Base-by-base conservation (phyloP, 2,113 vertebrate species). In the Ptyas mucosa region DNA sequence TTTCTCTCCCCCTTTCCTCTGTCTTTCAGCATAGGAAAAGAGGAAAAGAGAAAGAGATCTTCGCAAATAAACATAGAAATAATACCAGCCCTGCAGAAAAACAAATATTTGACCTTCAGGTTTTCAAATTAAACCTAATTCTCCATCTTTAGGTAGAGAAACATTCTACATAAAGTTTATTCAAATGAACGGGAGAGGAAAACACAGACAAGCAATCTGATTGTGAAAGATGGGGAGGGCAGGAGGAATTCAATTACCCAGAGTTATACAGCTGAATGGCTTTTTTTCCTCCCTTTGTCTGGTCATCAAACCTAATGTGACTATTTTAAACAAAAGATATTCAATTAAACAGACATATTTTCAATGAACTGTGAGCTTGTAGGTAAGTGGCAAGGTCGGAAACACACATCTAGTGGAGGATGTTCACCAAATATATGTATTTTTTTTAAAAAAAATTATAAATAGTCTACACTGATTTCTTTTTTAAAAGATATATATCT, bases 261-360 rank as follows among this genome's bases (percentile, higher is more conserved):
- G 20, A 91, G 34, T 96, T 95, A 92, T 90, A 96, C 26, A 93
- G 95, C 94, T 90, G 95, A 95, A 86, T 88, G 93, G 39, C 12
- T 96, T 97, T 93, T 75, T 81, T 94, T 43, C 23, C 1, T 96
- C 64, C 93, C 91, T 97, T 96, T 97, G 94, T 97, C 95, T 91
- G 94, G 89, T 95, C 61, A 24, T 94, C 21, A 26, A 94, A 96
- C 92, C 89, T 95, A 94, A 96, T 93, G 94, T 96, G 95, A 69
- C 86, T 96, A 96, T 93, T 95, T 96, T 94, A 94, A 94, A 97
- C 61, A 97, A 97, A 97, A 95, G 92, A 94, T 94, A 96, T 86
- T 88, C 93, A 96, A 96, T 94, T 95, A 96, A 97, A 97, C n/a
- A 97, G 93, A 96, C 96, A 94, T 96, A 87, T 96, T 95, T 96